Evolutionary conservation across 2,888 invertebrate species (phyloP).

Genomic region (Leucophora obtusa): DNA sequence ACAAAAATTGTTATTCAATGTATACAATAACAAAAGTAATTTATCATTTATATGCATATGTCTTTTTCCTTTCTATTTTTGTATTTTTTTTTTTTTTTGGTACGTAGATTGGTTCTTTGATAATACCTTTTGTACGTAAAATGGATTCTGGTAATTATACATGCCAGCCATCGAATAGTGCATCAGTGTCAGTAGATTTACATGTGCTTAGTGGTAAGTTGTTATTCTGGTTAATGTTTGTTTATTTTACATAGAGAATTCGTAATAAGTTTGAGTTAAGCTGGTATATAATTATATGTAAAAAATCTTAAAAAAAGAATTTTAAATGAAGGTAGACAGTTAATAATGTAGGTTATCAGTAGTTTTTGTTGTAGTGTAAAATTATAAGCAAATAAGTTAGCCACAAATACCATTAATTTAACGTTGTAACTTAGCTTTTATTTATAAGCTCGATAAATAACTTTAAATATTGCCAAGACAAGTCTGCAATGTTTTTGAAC

Average conservation of each 20-base stretch:
- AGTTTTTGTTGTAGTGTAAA: no score
- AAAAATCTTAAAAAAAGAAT: conserved; percentile 29
- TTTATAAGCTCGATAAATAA: no score
- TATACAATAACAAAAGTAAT: neutral
- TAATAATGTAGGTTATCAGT: no score
- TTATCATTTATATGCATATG: neutral
- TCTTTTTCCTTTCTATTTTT: neutral
- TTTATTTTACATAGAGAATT: conserved; percentile 26
- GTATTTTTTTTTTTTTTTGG: conserved; percentile 58
- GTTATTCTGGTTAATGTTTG: conserved; percentile 4
- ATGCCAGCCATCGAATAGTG: conserved; percentile 95
- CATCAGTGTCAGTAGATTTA: conserved; percentile 91
- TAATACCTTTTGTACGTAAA: conserved; percentile 78
- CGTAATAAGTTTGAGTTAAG: conserved; percentile 1
- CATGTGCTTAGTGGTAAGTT: conserved; percentile 92
- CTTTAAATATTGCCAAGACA: no score
- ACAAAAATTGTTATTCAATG: conserved; percentile 17
- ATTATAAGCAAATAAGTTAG: no score
- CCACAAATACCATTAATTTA: no score
- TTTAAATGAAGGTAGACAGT: conserved; percentile 13
- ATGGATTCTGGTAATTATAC: conserved; percentile 88
- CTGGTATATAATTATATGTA: neutral
- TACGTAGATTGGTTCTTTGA: conserved; percentile 78
- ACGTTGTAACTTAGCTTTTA: no score
- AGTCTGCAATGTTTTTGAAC: no score